Evolutionary conservation across 2,113 vertebrate species (phyloP).

Genomic region (Labeo rohita): DNA sequence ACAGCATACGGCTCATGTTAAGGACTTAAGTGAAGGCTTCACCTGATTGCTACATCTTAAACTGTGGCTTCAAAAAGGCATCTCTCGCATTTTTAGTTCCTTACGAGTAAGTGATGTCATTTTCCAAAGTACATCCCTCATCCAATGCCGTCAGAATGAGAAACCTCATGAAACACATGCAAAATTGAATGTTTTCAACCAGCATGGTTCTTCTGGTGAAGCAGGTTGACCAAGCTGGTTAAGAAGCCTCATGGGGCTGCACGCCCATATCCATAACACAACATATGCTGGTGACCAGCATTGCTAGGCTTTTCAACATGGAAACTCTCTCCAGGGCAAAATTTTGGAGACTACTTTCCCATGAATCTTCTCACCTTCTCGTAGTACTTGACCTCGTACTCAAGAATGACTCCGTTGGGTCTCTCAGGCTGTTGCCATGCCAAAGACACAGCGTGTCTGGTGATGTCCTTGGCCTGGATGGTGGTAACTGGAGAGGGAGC

Average conservation of each 20-base stretch:
- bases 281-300: neutral
- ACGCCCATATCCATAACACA: neutral
- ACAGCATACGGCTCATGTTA: slow-evolving; percentile 1
- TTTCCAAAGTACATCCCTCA: slow-evolving; percentile 46
- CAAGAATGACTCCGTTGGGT: slow-evolving; percentile 95
- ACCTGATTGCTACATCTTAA: neutral
- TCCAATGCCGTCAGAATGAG: neutral
- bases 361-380: slow-evolving; percentile 86
- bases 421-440: slow-evolving; percentile 94
- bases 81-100: neutral
- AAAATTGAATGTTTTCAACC: neutral
- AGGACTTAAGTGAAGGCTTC: neutral
- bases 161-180: neutral
- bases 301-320: neutral
- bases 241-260: neutral
- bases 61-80: neutral
- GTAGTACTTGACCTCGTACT: slow-evolving; percentile 99
- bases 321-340: neutral
- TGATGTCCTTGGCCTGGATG: slow-evolving; percentile 94
- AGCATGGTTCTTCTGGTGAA: neutral
- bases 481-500: slow-evolving; percentile 91
- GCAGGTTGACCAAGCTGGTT: neutral
- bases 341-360: neutral
- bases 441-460: slow-evolving; percentile 90
- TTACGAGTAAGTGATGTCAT: neutral